Conservation (phyloP, 2,113 vertebrate species). For the Bubo scandiacus region DNA sequence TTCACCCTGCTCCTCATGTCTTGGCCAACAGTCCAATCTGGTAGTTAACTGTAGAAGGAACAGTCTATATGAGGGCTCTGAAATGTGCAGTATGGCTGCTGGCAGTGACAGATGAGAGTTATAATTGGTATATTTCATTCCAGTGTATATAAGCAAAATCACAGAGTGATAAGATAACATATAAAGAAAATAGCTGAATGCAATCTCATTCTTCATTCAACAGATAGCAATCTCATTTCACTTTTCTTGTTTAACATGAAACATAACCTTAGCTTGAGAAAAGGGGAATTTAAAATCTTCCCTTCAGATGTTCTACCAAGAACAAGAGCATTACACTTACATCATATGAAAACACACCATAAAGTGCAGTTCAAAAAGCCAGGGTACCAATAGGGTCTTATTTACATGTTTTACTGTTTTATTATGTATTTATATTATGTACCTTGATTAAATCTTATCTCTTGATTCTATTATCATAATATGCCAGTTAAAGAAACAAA, state of each 20-base stretch:
- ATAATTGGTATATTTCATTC: conserved; percentile 31
- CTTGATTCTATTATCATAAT: conserved; percentile 49
- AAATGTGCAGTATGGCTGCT: background rate
- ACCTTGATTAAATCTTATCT: conserved; percentile 65
- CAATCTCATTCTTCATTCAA: background rate
- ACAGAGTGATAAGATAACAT: conserved; percentile 29
- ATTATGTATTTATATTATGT: conserved; percentile 41
- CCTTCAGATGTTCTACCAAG: conserved; percentile 41
- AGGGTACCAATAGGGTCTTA: background rate
- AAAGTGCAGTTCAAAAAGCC: conserved; percentile 24
- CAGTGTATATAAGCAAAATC: conserved; percentile 37
- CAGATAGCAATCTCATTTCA: conserved; percentile 48
- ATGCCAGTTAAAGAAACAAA: conserved; percentile 54
- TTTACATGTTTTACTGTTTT: conserved; percentile 36
- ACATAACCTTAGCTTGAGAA: conserved; percentile 10
- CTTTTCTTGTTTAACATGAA: conserved; percentile 25
- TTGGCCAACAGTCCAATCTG: background rate
- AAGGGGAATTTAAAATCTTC: conserved; percentile 9
- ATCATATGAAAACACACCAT: background rate
- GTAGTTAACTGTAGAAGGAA: background rate
- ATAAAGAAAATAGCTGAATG: conserved; percentile 25
- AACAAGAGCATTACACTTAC: background rate
- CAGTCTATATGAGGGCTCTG: background rate
- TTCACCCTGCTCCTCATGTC: background rate
- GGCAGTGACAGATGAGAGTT: conserved; percentile 22